These are phyloP conservation scores for Sympetrum striolatum DNA, from an alignment of 2,888 invertebrate genomes.

Conservation along the genomic window DNA sequence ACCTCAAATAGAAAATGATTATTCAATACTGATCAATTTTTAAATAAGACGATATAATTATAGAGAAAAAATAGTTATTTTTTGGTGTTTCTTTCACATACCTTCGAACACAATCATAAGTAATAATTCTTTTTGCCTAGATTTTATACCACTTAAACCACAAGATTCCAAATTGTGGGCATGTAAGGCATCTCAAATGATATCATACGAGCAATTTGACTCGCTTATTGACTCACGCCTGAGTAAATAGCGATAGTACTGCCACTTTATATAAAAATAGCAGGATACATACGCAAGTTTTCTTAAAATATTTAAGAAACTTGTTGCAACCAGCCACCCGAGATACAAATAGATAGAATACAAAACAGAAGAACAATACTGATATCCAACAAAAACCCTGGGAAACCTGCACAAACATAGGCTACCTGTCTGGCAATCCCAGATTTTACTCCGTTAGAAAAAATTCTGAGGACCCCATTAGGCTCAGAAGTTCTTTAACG, in stretches of 20 bases:
- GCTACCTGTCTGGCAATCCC: background rate
- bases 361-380: conserved; percentile 26
- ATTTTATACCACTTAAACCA: background rate
- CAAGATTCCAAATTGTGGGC: conserved; percentile 14
- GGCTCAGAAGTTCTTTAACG: background rate
- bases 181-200: conserved; percentile 34
- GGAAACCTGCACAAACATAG: conserved; percentile 24
- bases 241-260: conserved; percentile 14
- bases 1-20: background rate
- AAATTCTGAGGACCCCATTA: background rate
- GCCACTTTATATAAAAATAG: conserved; percentile 26
- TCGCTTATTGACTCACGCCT: background rate
- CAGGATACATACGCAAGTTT: conserved; percentile 23
- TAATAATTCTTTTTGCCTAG: background rate
- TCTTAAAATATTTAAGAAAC: conserved; percentile 36
- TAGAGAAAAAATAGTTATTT: background rate
- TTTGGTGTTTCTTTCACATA: background rate
- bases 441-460: background rate
- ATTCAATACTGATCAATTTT: background rate
- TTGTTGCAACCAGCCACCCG: conserved; percentile 26
- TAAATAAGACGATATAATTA: background rate
- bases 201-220: conserved; percentile 7
- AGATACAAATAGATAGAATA: conserved; percentile 13
- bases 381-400: background rate
- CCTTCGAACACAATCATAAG: background rate